Evolutionary conservation across 2,113 vertebrate genomes (phyloP).

Genomic region (Macquaria australasica): DNA sequence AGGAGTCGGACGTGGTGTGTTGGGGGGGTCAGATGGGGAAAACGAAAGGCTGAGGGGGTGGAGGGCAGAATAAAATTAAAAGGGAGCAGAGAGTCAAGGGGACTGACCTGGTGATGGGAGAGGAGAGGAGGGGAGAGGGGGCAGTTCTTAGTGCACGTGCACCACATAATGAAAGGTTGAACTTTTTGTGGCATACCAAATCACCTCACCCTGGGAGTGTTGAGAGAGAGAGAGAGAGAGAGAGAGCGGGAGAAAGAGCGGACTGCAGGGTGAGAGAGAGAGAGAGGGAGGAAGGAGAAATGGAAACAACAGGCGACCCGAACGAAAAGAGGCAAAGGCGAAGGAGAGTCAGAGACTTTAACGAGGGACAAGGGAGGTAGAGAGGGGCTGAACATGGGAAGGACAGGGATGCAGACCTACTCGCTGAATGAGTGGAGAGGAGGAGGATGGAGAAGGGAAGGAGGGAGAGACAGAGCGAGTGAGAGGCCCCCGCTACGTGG

Average conservation of each 20-base stretch:
- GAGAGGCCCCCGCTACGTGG: constrained; percentile 75
- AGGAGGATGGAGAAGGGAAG: constrained; percentile 73
- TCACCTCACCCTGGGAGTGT: constrained; percentile 89
- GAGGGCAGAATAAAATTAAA: constrained; percentile 84
- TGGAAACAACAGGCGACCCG: constrained; percentile 62
- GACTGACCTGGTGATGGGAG: constrained; percentile 88
- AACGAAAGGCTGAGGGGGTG: constrained; percentile 60
- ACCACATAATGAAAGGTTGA: constrained; percentile 90
- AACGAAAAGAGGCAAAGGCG: constrained; percentile 57
- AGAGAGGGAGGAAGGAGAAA: constrained; percentile 75
- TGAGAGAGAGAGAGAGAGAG: constrained; percentile 46
- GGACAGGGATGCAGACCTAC: constrained; percentile 56
- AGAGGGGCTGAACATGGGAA: constrained; percentile 53
- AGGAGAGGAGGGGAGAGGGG: constrained; percentile 73
- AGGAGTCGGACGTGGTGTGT: constrained; percentile 25
- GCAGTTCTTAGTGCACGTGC: constrained; percentile 77
- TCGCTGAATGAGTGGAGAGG: constrained; percentile 68
- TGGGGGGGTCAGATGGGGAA: constrained; percentile 43
- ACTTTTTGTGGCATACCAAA: constrained; percentile 89
- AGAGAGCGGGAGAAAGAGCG: not conserved
- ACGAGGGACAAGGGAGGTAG: constrained; percentile 72
- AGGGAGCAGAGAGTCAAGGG: constrained; percentile 82
- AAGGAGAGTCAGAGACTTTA: constrained; percentile 68
- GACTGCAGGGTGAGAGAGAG: constrained; percentile 76
- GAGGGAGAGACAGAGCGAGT: constrained; percentile 44